These are phyloP conservation scores for Heliconius ismenius DNA, from an alignment of 2,888 invertebrate species.

Conservation along the genomic window DNA sequence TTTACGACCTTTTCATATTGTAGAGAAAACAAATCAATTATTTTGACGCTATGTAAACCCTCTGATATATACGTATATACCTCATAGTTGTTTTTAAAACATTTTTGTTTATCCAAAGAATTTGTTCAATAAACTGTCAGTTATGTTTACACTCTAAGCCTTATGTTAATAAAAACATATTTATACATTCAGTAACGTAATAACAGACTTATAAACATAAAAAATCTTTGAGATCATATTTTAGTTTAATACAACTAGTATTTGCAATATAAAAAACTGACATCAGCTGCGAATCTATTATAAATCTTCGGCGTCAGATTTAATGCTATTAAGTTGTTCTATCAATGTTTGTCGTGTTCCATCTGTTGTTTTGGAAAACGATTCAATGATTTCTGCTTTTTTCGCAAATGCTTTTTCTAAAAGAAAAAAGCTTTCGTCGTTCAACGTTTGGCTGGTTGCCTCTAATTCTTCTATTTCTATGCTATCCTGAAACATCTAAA, in stretches of 20 bases:
- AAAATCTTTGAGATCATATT: slow-evolving; percentile 12
- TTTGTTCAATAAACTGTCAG: too few species aligned
- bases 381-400: slow-evolving; percentile 40
- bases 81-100: too few species aligned
- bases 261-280: neutral
- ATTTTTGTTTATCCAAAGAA: too few species aligned
- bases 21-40: too few species aligned
- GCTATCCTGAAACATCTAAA: slow-evolving; percentile 27
- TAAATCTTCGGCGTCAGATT: slow-evolving; percentile 20
- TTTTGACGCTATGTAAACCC: too few species aligned
- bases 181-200: neutral
- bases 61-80: too few species aligned
- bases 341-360: slow-evolving; percentile 45
- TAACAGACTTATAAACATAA: neutral
- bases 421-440: slow-evolving; percentile 48
- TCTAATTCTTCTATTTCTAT: slow-evolving; percentile 45
- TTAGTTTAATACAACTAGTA: neutral
- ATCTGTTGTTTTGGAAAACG: slow-evolving; percentile 44
- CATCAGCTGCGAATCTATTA: neutral
- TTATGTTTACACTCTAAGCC: too few species aligned
- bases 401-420: slow-evolving; percentile 44
- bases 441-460: slow-evolving; percentile 48
- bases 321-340: slow-evolving; percentile 42
- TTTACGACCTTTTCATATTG: too few species aligned
- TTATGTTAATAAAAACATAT: neutral